These are phyloP conservation scores for Poicephalus gulielmi DNA, from an alignment of 2,113 vertebrate species.

Conservation along the genomic window DNA sequence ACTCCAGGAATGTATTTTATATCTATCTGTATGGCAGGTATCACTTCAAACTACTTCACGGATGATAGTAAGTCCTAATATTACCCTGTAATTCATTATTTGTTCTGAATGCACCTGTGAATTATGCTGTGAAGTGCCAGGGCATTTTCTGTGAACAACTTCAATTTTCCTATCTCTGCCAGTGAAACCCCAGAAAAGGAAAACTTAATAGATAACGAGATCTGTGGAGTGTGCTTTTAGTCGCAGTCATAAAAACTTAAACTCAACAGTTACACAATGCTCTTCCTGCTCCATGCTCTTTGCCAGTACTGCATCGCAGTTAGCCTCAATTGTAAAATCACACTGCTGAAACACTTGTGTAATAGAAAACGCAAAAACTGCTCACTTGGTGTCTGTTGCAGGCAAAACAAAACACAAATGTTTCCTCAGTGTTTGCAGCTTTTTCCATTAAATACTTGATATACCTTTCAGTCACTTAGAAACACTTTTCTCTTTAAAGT, in stretches of 20 bases:
- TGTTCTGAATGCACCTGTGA: background rate
- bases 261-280: background rate
- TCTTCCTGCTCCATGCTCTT: background rate
- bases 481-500: background rate
- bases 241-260: background rate
- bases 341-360: background rate
- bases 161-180: background rate
- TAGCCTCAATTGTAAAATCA: background rate
- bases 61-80: background rate
- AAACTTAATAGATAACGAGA: background rate
- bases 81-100: background rate
- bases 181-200: background rate
- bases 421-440: background rate
- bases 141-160: background rate
- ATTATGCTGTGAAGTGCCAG: background rate
- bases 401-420: background rate
- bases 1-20: background rate
- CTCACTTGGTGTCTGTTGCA: background rate
- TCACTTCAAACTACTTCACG: background rate
- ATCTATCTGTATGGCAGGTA: background rate
- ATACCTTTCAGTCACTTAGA: background rate
- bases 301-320: background rate
- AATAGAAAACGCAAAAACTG: background rate
- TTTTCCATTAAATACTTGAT: background rate
- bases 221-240: background rate